A percentile compares a stretch with the other conserved stretches of the same genome.
These are phyloP conservation scores for Trachops cirrhosus DNA, from an alignment of 2,797 vertebrate species.

Conservation along the genomic window DNA sequence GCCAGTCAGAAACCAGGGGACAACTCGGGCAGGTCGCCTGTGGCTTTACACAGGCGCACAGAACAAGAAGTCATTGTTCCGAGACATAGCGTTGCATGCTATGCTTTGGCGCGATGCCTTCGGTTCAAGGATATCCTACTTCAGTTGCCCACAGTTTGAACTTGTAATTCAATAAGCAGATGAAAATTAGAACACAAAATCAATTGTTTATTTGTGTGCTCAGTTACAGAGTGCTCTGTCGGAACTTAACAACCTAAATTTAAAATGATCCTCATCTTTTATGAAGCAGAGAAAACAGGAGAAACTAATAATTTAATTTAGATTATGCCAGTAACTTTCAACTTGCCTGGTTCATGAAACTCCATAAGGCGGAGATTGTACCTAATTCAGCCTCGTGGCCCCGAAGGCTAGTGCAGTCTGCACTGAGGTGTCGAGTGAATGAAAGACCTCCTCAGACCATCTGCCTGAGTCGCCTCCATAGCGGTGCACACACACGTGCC, in stretches of 20 bases:
- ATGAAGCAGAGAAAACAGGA: conserved; percentile 13
- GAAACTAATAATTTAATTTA: not conserved
- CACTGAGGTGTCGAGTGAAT: not conserved
- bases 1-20: not conserved
- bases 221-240: not conserved
- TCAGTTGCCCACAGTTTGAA: conserved; percentile 55
- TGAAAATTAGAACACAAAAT: conserved; percentile 57
- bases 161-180: conserved; percentile 64
- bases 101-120: conserved; percentile 34
- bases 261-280: conserved; percentile 24
- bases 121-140: conserved; percentile 54
- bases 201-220: conserved; percentile 41
- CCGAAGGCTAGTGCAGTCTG: not conserved
- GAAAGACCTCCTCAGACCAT: not conserved
- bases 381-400: not conserved
- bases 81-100: not conserved
- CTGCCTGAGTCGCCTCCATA: not conserved
- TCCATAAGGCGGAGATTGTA: not conserved
- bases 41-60: not conserved
- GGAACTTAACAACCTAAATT: not conserved
- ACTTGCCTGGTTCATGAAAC: not conserved
- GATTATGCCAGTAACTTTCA: not conserved
- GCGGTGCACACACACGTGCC: fast-evolving
- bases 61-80: conserved; percentile 55
- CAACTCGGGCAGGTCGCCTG: conserved; percentile 29